Base-by-base conservation (phyloP, 2,888 invertebrate genomes). In the Hesperia comma region DNA sequence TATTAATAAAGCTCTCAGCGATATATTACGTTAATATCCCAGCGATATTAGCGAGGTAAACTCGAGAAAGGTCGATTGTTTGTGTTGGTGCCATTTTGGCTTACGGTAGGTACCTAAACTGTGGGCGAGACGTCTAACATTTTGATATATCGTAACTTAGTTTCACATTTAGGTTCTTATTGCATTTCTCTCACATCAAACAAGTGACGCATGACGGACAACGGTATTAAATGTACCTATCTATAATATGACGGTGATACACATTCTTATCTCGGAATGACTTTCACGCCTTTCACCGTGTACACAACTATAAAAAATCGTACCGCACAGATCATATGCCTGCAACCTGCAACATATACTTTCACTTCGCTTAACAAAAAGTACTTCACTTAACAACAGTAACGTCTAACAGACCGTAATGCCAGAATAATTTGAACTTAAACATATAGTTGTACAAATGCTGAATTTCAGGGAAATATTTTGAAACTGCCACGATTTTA, bases 231-330 rank as follows among this genome's bases (percentile, higher is more conserved):
- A 37, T 63, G 49, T 49, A 51, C 5, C 19, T 26, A 51, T 14
- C 26, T 53, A 21, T 26, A 21, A 53, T 21, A n/a, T 21, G 56
- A 57, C 43, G 56, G 32, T 43, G 64, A 43, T 58, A 58, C 33
- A 58, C 51, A 64, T 64, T 58, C 57, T 64, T 58, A 64, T 64
- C 64, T 41, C 32, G 41, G 64, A 51, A 37, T 12, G 49, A 78
- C 83, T 83, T 84, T 84, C 82, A 77, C 82, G 76, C 80, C 85
- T 85, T 86, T 87, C 86, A 82, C 84, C 80, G 57, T 67, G 66
- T 43, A 68, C 64, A 60, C 61, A 46, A 71, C 61, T 71, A 68
- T 69, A 56, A 68, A 70, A 68, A 68, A 61, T 55, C 54, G 26
- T 51, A 68, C 21, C 40, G 66, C 53, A 58, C 61, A 60, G 61